phyloP scores from a whole-genome alignment of 2,888 invertebrate genomes.

The Pyrochroa serraticornis region DNA sequence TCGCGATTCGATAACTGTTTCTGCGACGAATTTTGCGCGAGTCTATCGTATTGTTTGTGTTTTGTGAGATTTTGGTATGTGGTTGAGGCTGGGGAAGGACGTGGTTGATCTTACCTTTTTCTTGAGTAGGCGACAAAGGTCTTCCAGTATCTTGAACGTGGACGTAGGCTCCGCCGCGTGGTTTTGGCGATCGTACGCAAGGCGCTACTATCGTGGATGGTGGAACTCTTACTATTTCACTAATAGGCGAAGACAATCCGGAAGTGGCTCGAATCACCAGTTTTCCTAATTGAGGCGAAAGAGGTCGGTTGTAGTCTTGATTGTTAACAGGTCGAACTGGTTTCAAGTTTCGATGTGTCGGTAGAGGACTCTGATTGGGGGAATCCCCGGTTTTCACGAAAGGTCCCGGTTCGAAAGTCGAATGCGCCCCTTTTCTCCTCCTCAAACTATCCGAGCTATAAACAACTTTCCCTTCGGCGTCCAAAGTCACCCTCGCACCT shows the following conservation, averaged over 20 bases:
- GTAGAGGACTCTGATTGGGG: constrained; percentile 61
- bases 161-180: constrained; percentile 69
- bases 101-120: constrained; percentile 69
- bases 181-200: constrained; percentile 54
- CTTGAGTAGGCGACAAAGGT: constrained; percentile 65
- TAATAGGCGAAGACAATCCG: constrained; percentile 52
- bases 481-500: constrained; percentile 81
- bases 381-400: constrained; percentile 70
- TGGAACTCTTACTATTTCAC: constrained; percentile 66
- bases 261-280: constrained; percentile 57
- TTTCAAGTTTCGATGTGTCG: constrained; percentile 56
- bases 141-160: constrained; percentile 72
- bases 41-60: constrained; percentile 54
- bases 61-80: constrained; percentile 46
- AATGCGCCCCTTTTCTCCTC: constrained; percentile 79
- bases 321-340: constrained; percentile 56
- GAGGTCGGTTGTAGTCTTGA: constrained; percentile 55
- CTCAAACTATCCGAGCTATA: constrained; percentile 86
- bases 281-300: constrained; percentile 71
- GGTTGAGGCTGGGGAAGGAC: constrained; percentile 33
- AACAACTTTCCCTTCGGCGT: constrained; percentile 86
- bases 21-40: constrained; percentile 72
- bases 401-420: constrained; percentile 87
- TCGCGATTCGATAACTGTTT: constrained; percentile 84
- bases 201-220: constrained; percentile 70